Percentiles rank a stretch among this genome's conserved stretches.
Evolutionary conservation across 1,140 invertebrate genomes (phyloP).

Genomic region (Drosophila cardini): DNA sequence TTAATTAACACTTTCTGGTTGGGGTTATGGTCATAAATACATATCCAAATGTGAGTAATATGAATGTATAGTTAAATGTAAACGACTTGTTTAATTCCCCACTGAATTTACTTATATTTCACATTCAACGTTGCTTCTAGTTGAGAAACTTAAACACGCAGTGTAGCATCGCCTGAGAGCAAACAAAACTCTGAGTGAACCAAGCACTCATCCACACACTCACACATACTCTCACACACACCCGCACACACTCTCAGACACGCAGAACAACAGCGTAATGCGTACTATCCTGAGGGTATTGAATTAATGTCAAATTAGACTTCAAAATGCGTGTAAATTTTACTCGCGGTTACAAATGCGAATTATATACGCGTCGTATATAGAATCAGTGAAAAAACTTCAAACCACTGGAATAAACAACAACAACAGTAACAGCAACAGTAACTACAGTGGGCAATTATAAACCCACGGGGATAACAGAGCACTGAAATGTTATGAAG

Average conservation of each 20-base stretch:
- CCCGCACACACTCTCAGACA: constrained; percentile 10
- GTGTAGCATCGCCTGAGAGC: constrained; percentile 12
- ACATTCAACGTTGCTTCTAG: constrained; percentile 20
- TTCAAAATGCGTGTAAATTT: constrained; percentile 81
- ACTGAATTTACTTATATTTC: constrained; percentile 2
- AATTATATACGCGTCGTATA: constrained; percentile 48
- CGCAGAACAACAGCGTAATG: constrained; percentile 30
- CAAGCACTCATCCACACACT: constrained; percentile 22
- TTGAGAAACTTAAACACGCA: constrained; percentile 43
- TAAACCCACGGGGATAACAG: constrained; percentile 56
- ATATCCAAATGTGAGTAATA: background rate
- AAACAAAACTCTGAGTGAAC: constrained; percentile 18
- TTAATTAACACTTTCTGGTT: background rate
- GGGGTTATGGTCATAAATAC: background rate
- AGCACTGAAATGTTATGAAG: constrained; percentile 1
- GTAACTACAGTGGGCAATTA: constrained; percentile 50
- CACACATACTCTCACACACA: background rate
- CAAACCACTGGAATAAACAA: constrained; percentile 39
- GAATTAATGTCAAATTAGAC: constrained; percentile 79
- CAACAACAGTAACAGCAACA: constrained; percentile 30
- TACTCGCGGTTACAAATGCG: constrained; percentile 67
- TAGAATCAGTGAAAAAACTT: constrained; percentile 12
- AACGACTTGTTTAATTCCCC: constrained; percentile 6
- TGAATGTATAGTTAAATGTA: background rate
- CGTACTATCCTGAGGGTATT: constrained; percentile 65